Base-by-base conservation (phyloP, 2,888 invertebrate species). In the Acanthococcus lagerstroemiae region DNA sequence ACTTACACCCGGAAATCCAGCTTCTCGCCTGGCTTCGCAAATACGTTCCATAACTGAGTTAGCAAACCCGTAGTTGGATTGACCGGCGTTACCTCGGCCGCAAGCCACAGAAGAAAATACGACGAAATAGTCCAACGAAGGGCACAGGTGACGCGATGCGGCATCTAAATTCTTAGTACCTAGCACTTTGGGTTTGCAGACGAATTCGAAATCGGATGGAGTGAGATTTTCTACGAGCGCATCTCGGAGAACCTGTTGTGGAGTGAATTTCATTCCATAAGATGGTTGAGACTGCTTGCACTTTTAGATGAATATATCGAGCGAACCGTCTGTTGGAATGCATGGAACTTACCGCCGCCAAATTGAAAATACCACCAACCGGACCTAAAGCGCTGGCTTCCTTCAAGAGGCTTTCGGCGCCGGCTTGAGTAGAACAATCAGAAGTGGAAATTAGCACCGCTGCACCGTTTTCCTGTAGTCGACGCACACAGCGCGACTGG, bases 21-120 rank as follows among this genome's bases (percentile, higher is more conserved):
- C 87, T 46, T 80, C 82, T 77, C 86, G 88, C 66, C 95, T 84
- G 68, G 82, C 83, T 79, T 95, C 96, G 76, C 89, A 89, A 69
- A 96, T 84, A 69, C 97, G 84, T 79, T 97, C 97, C 96, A 97
- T 97, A 52, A 88, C 88, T 0, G 95, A 95, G 80, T 99, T 99
- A 65, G 97, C 95, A 72, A 91, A 83, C 63, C 96, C 97, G 76
- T 99, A 99, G 80, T 97, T 99, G 68, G 88, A 84, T 79, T 99
- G 97, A 4, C 97, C 97, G 58, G 89, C 84, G 79, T 97, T 96
- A 69, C 97, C 99, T 71, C 95, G 85, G 12, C 97, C 97, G 78
- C 95, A 95, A 45, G 94, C 91, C 67, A 97, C 90, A 50, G 95
- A 95, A 45, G 97, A 97, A 81, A 96, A 99, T 67, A 85, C 89